A percentile compares a stretch with the other conserved stretches of the same genome.
These are phyloP conservation scores for Heterotilapia buettikoferi DNA, from an alignment of 2,113 vertebrate genomes.

Conservation along the genomic window DNA sequence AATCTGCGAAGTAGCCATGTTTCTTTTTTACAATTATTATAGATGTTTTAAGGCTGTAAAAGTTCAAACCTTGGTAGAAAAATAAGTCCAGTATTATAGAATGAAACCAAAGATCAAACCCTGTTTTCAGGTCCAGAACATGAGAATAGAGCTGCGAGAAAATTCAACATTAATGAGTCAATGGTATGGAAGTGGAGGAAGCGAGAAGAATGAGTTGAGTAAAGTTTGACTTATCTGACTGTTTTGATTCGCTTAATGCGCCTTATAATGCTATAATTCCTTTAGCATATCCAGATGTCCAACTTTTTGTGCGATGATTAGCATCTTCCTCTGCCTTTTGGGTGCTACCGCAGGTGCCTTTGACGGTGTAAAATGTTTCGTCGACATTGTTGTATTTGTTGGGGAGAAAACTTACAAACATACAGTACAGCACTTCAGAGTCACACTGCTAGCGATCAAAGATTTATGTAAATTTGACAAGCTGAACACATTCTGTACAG, in stretches of 20 bases:
- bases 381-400: neutral
- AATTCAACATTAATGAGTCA: neutral
- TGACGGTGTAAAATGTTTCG: neutral
- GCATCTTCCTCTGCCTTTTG: neutral
- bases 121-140: neutral
- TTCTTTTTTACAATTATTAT: neutral
- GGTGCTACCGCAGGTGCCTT: neutral
- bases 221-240: neutral
- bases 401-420: neutral
- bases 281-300: neutral
- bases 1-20: neutral
- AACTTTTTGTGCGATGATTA: neutral
- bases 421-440: neutral
- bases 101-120: neutral
- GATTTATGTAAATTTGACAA: neutral
- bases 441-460: neutral
- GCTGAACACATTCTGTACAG: fast-evolving
- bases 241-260: neutral
- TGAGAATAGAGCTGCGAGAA: neutral
- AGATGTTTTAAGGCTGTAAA: neutral
- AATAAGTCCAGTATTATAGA: neutral
- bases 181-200: neutral
- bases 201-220: neutral
- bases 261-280: neutral
- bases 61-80: neutral